These are phyloP conservation scores for Ciona savignyi DNA, from an alignment of 23 tunicate species.

Conservation along the genomic window DNA sequence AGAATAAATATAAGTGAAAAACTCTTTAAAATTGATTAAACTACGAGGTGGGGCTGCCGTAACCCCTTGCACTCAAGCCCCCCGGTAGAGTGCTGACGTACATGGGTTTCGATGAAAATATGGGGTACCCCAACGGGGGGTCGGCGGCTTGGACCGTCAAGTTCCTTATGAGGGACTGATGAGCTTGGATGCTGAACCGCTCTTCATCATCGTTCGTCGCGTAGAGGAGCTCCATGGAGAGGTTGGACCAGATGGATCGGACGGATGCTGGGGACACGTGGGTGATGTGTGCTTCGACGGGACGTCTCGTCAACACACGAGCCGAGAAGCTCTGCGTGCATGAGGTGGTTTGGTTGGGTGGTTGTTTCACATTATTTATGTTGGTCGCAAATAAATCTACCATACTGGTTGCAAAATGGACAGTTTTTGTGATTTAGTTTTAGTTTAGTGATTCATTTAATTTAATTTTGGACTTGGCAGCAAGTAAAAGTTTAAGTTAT, in stretches of 20 bases:
- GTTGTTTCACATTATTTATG: too few species aligned
- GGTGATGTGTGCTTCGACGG: slow-evolving; percentile 34
- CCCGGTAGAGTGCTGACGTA: slow-evolving; percentile 4
- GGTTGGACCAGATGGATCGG: slow-evolving; percentile 56
- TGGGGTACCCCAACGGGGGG: slow-evolving; percentile 70
- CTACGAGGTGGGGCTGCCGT: too few species aligned
- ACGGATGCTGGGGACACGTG: slow-evolving; percentile 42
- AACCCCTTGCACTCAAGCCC: too few species aligned
- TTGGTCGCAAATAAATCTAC: too few species aligned
- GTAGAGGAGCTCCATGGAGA: slow-evolving; percentile 36
- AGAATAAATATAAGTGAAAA: too few species aligned
- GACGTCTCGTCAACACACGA: slow-evolving; percentile 31
- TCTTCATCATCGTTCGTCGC: slow-evolving; percentile 68
- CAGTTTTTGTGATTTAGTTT: too few species aligned
- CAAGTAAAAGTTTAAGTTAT: too few species aligned
- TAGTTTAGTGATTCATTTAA: too few species aligned
- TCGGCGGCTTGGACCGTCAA: slow-evolving; percentile 55
- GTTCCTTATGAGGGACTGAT: slow-evolving; percentile 36
- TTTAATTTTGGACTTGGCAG: too few species aligned
- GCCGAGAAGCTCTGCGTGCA: slow-evolving; percentile 24
- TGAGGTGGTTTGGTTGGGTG: too few species aligned
- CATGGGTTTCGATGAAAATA: slow-evolving; percentile 44
- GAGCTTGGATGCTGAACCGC: slow-evolving; percentile 74
- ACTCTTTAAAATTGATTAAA: too few species aligned
- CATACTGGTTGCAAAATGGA: too few species aligned